Evolutionary conservation across 2,888 invertebrate species (phyloP).

Genomic region (Leptinotarsa rubiginosa): DNA sequence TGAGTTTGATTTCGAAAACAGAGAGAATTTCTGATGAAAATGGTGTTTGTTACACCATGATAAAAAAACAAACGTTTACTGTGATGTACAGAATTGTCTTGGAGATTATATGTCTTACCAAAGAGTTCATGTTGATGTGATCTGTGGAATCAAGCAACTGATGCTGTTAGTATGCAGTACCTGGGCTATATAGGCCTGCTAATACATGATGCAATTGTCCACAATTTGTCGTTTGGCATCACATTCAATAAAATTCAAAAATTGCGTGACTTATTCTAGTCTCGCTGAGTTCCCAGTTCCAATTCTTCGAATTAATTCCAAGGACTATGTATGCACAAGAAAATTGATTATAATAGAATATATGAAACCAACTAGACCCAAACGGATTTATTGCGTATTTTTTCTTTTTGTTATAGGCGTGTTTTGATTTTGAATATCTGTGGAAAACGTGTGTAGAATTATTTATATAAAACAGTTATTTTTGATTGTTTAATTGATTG

Average conservation of each 20-base stretch:
- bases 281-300: neutral
- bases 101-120: slow-evolving; percentile 28
- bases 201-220: neutral
- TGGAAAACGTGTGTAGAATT: too few relatives aligned
- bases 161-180: slow-evolving; percentile 18
- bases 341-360: too few relatives aligned
- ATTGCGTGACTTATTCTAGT: neutral
- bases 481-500: too few relatives aligned
- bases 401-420: too few relatives aligned
- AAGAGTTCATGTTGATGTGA: slow-evolving; percentile 35
- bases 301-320: neutral
- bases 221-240: neutral
- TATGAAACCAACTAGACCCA: too few relatives aligned
- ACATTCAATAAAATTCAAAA: neutral
- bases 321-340: too few relatives aligned
- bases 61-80: too few relatives aligned
- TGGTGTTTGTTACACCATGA: neutral
- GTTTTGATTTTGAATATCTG: too few relatives aligned
- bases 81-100: too few relatives aligned
- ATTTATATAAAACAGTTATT: too few relatives aligned
- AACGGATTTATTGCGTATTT: too few relatives aligned
- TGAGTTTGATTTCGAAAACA: too few relatives aligned
- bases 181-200: neutral
- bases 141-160: slow-evolving; percentile 32
- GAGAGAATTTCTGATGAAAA: neutral